Conservation (phyloP, 1,140 invertebrate species). For the Scaptomyza montana region DNA sequence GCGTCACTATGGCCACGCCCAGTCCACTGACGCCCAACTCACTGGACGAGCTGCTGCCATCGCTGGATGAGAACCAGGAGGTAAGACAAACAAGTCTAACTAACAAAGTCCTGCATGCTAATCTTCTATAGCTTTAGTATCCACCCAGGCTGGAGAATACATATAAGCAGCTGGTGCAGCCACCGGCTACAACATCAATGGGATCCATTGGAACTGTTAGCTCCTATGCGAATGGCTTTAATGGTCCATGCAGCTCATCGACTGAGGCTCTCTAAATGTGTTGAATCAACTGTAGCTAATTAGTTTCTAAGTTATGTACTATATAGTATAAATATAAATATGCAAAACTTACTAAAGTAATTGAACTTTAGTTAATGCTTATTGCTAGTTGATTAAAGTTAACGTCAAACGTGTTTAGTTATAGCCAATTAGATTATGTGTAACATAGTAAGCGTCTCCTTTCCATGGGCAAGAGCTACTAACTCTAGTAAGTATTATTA, state of each 20-base stretch:
- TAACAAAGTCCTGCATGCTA: not conserved
- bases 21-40: constrained; percentile 90
- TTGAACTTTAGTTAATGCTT: constrained; percentile 44
- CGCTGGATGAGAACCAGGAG: constrained; percentile 90
- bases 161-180: constrained; percentile 66
- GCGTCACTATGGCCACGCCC: constrained; percentile 86
- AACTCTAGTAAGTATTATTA: constrained; percentile 20
- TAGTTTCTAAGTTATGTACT: constrained; percentile 30
- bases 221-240: constrained; percentile 62
- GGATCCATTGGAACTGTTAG: constrained; percentile 16
- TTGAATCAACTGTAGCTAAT: constrained; percentile 20
- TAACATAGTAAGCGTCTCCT: constrained; percentile 70
- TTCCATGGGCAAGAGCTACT: constrained; percentile 30
- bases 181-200: constrained; percentile 26
- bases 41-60: constrained; percentile 90
- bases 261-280: constrained; percentile 74
- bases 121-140: constrained; percentile 52
- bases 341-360: constrained; percentile 20
- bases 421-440: constrained; percentile 75
- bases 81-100: constrained; percentile 72
- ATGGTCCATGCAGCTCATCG: constrained; percentile 82
- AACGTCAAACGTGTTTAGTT: constrained; percentile 76
- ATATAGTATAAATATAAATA: not conserved
- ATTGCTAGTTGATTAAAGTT: constrained; percentile 68
- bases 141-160: constrained; percentile 67